Conservation (phyloP, 2,797 vertebrate genomes). For the Oceanodroma leucorhoa region DNA sequence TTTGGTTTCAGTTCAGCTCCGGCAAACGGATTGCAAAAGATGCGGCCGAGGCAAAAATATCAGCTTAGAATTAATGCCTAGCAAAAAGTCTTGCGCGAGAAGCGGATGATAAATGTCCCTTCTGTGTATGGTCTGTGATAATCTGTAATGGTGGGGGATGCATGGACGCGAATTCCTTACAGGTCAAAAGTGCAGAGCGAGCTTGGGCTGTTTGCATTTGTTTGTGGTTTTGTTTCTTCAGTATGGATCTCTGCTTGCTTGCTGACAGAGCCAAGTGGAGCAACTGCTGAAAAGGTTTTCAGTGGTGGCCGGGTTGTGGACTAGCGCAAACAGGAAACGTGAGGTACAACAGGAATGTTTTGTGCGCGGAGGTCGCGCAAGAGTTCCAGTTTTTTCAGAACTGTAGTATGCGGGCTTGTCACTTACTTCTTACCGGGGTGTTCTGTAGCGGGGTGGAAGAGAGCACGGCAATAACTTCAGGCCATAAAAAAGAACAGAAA, state of each 20-base stretch:
- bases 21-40: slow-evolving; percentile 8
- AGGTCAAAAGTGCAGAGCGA: background rate
- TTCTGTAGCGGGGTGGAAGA: background rate
- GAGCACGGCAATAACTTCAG: background rate
- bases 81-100: background rate
- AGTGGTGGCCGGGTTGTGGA: background rate
- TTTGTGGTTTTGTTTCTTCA: background rate
- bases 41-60: background rate
- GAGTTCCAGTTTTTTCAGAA: background rate
- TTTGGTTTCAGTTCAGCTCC: slow-evolving; percentile 6
- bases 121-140: background rate
- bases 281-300: background rate
- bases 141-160: background rate
- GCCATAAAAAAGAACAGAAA: background rate
- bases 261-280: slow-evolving; percentile 20
- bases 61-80: background rate
- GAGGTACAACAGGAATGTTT: background rate
- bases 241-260: background rate
- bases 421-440: background rate
- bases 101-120: background rate
- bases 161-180: background rate
- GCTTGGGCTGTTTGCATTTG: background rate
- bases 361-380: background rate
- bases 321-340: slow-evolving; percentile 34
- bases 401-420: background rate